Conservation (phyloP, 2,113 vertebrate species). For the Cnemophilus loriae region DNA sequence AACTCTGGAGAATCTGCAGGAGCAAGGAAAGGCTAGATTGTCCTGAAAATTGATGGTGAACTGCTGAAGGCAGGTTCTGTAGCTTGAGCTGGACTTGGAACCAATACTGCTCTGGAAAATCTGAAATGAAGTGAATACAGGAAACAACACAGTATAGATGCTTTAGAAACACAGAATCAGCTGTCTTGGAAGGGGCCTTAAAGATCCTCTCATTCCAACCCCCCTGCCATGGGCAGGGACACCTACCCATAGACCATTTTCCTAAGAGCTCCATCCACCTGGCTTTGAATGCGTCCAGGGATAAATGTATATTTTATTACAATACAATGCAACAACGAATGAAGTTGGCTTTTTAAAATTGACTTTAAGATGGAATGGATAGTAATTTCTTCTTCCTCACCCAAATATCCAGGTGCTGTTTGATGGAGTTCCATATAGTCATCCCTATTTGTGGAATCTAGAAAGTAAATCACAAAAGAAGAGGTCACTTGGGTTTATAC, state of each 20-base stretch:
- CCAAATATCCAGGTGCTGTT: neutral
- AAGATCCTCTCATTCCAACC: neutral
- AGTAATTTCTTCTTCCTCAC: neutral
- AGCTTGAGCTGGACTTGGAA: neutral
- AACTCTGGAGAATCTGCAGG: neutral
- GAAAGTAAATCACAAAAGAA: neutral
- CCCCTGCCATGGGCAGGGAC: neutral
- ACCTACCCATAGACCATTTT: neutral
- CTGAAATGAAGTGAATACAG: neutral
- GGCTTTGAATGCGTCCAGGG: neutral
- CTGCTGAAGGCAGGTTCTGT: neutral
- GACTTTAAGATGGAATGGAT: neutral
- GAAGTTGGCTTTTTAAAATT: neutral
- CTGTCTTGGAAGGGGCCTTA: neutral
- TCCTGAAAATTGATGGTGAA: neutral
- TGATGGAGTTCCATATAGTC: neutral
- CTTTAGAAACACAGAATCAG: neutral
- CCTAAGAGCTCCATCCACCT: neutral
- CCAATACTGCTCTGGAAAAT: neutral
- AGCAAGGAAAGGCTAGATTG: neutral
- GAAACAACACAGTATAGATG: neutral
- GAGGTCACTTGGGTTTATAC: neutral
- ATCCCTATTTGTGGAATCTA: neutral
- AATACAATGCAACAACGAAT: neutral
- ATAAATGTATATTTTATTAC: neutral